Conservation (phyloP, 2,113 vertebrate species). For the Indicator maculatus region DNA sequence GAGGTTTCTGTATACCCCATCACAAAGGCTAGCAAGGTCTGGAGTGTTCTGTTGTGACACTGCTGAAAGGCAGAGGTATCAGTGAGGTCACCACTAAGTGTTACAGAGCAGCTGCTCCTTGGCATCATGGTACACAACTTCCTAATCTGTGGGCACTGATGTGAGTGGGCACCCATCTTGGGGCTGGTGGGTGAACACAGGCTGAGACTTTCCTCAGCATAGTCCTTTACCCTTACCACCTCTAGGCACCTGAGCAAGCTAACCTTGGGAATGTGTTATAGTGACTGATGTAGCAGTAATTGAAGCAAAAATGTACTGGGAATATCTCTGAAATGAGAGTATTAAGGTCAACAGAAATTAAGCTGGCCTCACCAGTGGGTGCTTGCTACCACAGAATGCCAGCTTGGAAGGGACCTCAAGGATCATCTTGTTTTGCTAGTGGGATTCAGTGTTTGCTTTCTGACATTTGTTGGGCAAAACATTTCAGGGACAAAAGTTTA, state of each 20-base stretch:
- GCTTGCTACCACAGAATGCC: not conserved
- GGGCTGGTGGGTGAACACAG: fast-evolving
- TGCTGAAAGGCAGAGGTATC: fast-evolving
- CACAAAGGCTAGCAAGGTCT: not conserved
- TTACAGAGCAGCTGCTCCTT: not conserved
- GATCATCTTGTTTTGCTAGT: not conserved
- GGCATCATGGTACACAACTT: not conserved
- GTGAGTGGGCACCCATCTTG: fast-evolving
- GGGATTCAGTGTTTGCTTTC: not conserved
- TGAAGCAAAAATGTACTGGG: not conserved
- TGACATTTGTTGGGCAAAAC: not conserved
- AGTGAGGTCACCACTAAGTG: not conserved
- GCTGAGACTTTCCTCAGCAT: not conserved
- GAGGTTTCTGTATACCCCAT: not conserved
- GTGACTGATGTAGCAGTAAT: not conserved
- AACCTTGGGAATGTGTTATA: not conserved
- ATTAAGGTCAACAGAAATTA: not conserved
- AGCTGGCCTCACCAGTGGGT: not conserved
- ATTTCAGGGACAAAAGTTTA: not conserved
- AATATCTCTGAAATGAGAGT: not conserved
- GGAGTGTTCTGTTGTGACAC: not conserved
- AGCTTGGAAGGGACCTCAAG: no score
- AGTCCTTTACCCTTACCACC: not conserved
- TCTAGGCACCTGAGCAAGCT: not conserved
- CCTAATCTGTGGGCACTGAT: not conserved